These are phyloP conservation scores for Agriopis aurantiaria DNA, from an alignment of 2,888 invertebrate genomes.

Conservation along the genomic window DNA sequence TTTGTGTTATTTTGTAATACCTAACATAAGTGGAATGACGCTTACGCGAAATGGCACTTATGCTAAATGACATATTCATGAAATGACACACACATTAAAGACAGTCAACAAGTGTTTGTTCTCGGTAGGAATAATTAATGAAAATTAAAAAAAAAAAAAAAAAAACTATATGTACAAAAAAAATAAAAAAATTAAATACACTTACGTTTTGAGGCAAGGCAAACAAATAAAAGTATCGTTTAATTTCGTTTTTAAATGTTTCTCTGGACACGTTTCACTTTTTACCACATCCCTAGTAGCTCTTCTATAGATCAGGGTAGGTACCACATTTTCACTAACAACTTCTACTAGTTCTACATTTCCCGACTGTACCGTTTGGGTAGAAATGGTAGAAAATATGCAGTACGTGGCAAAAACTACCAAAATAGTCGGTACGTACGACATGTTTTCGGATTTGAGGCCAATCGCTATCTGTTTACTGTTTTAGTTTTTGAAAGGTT, in stretches of 20 bases:
- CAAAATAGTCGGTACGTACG: slow-evolving; percentile 4
- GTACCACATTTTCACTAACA: background rate
- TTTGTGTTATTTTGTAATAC: no score
- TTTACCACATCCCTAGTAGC: background rate
- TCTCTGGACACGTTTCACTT: slow-evolving; percentile 11
- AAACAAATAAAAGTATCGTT: slow-evolving; percentile 13
- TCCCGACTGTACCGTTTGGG: background rate
- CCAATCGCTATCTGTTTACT: slow-evolving; percentile 5
- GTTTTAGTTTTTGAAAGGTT: slow-evolving; percentile 7
- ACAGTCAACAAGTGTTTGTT: no score
- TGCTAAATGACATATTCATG: background rate
- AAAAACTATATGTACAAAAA: background rate
- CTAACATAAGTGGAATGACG: no score
- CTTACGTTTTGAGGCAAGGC: slow-evolving; percentile 6
- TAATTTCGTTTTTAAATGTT: slow-evolving; percentile 14
- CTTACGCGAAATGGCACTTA: no score
- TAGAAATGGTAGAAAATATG: slow-evolving; percentile 2
- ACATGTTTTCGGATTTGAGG: slow-evolving; percentile 9
- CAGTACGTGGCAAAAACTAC: slow-evolving; percentile 6
- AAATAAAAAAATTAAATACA: background rate
- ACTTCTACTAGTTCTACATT: background rate
- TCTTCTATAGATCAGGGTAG: background rate
- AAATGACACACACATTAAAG: background rate
- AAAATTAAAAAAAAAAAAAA: background rate
- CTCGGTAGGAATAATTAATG: no score